These are phyloP conservation scores for Lepus oiostolus DNA, from an alignment of 2,797 vertebrate genomes.

Conservation along the genomic window DNA sequence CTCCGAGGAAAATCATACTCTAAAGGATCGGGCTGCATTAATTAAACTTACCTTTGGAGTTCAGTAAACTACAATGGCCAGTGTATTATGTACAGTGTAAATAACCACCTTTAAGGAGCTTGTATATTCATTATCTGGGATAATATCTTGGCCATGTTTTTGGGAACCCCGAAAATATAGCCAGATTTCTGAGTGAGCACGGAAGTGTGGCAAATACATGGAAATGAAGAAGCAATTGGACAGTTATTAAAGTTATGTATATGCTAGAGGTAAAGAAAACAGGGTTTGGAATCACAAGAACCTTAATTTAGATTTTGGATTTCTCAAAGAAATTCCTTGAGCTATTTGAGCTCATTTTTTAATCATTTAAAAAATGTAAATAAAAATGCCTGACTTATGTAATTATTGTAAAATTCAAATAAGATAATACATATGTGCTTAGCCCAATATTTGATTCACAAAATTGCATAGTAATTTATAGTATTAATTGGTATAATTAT, in stretches of 20 bases:
- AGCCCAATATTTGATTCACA: background rate
- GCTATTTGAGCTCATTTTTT: background rate
- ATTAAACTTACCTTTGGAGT: background rate
- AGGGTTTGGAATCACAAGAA: background rate
- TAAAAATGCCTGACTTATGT: background rate
- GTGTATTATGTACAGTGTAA: background rate
- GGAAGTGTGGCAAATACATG: background rate
- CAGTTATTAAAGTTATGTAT: background rate
- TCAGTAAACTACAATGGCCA: background rate
- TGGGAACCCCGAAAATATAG: background rate
- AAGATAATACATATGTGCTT: background rate
- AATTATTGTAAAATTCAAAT: background rate
- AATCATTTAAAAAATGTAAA: background rate
- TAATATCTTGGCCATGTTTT: background rate
- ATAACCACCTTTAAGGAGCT: background rate
- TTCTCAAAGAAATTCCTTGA: background rate
- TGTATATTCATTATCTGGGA: background rate
- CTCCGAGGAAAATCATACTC: background rate
- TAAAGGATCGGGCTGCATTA: background rate
- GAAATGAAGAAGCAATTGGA: background rate
- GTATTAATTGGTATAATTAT: background rate
- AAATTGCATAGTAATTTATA: background rate
- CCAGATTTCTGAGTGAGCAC: background rate
- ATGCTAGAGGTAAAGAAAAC: background rate
- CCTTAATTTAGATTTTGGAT: background rate